Evolutionary conservation across 2,888 invertebrate species (phyloP).

Genomic region (Megalurothrips usitatus): DNA sequence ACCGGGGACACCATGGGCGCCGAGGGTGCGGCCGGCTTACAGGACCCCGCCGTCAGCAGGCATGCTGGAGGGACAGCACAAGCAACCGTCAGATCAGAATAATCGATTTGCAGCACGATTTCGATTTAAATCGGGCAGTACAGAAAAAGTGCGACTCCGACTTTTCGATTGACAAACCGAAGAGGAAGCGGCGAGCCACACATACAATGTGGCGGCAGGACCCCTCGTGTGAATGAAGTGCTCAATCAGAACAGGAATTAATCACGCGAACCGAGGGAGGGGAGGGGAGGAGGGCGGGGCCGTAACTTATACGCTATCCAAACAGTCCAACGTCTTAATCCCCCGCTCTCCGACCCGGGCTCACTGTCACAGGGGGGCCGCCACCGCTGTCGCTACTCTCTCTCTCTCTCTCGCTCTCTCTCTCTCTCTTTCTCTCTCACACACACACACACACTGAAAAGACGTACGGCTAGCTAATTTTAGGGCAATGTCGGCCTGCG

Average conservation of each 20-base stretch:
- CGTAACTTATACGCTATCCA: constrained; percentile 19
- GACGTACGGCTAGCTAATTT: constrained; percentile 24
- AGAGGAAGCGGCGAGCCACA: not conserved
- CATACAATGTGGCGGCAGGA: not conserved
- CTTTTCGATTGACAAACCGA: no score
- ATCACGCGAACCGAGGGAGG: not conserved
- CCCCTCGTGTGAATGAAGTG: not conserved
- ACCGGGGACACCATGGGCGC: not conserved
- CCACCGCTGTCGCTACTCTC: no score
- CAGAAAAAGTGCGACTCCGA: no score
- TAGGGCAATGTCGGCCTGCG: constrained; percentile 8
- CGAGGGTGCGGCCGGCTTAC: not conserved
- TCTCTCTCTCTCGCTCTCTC: no score
- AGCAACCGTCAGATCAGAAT: no score
- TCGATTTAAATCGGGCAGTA: not conserved
- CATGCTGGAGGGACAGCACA: not conserved
- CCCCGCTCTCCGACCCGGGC: not conserved
- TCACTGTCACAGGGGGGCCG: not conserved
- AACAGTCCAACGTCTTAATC: constrained; percentile 7
- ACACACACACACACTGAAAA: not conserved
- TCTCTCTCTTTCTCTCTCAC: no score
- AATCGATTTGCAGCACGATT: no score
- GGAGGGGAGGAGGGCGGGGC: not conserved
- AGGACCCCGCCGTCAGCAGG: not conserved
- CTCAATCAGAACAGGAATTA: not conserved